Evolutionary conservation across 2,888 invertebrate species (phyloP), one percentile per base, ranked within the genome.

Genomic region (Rhyacophila evoluta): DNA sequence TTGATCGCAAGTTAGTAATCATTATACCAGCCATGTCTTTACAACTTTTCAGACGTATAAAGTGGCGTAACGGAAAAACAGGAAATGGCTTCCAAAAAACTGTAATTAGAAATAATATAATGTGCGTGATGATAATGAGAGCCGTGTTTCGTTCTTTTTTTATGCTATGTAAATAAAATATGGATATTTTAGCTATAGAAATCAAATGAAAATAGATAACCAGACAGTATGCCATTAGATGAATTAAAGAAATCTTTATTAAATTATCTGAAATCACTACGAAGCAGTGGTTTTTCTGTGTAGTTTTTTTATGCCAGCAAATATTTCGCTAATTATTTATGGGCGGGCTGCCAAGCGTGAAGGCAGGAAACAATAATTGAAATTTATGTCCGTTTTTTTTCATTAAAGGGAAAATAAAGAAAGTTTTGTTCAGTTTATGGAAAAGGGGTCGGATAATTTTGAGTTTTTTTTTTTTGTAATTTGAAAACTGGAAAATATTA

Each of bases 301-400:
- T 67, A 36, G 70, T 71, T 70, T 77, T 77, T 72, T 67, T 77
- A n/a, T 77, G 74, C 68, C 69, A 70, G 72, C 55, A 76, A 79
- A 79, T 76, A 79, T 79, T 79, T 76, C 69, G 73, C 79, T 79
- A 79, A 79, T 79, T 79, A 76, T 79, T 79, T 79, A 79, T 79
- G 73, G 75, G 67, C 75, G 75, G 67, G 70, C 75, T 27, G 75
- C 73, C 72, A 75, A 79, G 74, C 79, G 74, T 80, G 71, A 75
- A 78, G 72, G 70, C 41, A 80, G 80, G 80, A 80, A 80, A 78
- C 80, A 71, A 78, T 80, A 80, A 80, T 78, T 78, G 74, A 78
- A 78, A 80, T 80, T 80, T 78, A 80, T 78, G 38, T 70, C 33
- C 72, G 67, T 69, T 74, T 78, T 80, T 78, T 78, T 80, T 80